Evolutionary conservation across 1,140 invertebrate genomes (phyloP).

Genomic region (Drosophila malerkotliana): DNA sequence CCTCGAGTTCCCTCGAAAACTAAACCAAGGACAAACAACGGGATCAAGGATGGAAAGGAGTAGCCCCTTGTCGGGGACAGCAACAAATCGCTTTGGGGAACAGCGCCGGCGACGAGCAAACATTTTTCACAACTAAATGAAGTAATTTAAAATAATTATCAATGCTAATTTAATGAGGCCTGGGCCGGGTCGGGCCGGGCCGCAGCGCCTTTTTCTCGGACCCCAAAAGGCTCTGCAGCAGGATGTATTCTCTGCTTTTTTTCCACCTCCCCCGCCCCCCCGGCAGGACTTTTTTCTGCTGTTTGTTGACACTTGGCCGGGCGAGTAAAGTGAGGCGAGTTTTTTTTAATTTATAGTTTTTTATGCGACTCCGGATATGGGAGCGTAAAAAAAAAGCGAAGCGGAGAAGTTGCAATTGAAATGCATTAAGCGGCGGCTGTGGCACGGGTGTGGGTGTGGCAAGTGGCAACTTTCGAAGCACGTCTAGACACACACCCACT

Average conservation of each 20-base stretch:
- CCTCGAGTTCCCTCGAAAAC: constrained; percentile 17
- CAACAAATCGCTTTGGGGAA: constrained; percentile 65
- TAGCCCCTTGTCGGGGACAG: constrained; percentile 23
- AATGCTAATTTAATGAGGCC: constrained; percentile 78
- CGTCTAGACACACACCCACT: constrained; percentile 38
- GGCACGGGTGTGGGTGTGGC: not conserved
- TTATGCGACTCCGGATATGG: constrained; percentile 16
- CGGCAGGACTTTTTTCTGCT: not conserved
- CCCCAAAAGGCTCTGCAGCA: not conserved
- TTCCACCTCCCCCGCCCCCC: too few relatives aligned
- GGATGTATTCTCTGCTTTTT: constrained; percentile 1
- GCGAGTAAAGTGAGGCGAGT: constrained; percentile 4
- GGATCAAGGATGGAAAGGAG: not conserved
- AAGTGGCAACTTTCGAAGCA: not conserved
- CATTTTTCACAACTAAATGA: constrained; percentile 82
- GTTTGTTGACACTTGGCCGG: not conserved
- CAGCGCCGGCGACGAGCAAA: constrained; percentile 45
- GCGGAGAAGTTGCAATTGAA: constrained; percentile 54
- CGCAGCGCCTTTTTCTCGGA: constrained; percentile 5
- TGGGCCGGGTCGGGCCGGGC: constrained; percentile 7
- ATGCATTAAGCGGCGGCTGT: constrained; percentile 49
- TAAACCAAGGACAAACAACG: constrained; percentile 23
- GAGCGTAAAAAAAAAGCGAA: not conserved
- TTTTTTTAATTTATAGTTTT: constrained; percentile 62
- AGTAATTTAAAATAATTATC: constrained; percentile 81